phyloP scores from a whole-genome alignment of 2,888 invertebrate species.

The Deladenus siricidicola region DNA sequence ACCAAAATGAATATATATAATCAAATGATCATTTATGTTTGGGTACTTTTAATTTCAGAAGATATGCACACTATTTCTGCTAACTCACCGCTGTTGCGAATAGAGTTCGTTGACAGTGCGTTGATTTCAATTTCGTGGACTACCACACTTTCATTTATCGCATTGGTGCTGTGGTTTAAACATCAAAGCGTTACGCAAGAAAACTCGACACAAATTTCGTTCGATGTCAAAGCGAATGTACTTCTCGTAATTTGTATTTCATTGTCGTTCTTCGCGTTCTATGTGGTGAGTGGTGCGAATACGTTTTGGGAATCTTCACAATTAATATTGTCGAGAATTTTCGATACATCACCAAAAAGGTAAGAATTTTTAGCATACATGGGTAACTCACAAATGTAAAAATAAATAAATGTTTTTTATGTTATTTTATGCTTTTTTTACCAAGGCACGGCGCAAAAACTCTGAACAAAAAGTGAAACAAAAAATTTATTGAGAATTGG shows the following conservation, averaged over 20 bases:
- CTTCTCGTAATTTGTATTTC: neutral
- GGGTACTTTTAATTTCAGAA: no score
- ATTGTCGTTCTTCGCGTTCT: neutral
- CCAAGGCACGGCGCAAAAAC: no score
- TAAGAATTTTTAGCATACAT: no score
- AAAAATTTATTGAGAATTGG: no score
- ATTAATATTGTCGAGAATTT: neutral
- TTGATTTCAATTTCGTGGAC: neutral
- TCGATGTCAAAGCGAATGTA: neutral
- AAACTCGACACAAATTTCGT: neutral
- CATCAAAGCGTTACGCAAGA: neutral
- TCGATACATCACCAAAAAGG: neutral
- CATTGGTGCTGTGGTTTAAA: neutral
- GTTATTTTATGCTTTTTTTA: no score
- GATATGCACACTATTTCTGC: no score
- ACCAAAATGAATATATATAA: no score
- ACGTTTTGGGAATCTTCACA: neutral
- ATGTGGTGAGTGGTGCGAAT: neutral
- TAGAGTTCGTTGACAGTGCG: neutral
- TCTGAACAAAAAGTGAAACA: no score
- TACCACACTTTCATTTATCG: neutral
- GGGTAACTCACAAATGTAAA: no score
- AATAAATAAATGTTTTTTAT: no score
- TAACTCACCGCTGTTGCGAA: no score
- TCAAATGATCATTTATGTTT: no score